A percentile compares a stretch with the other conserved stretches of the same genome.
Conservation (phyloP, 53 echinoderm and acorn worm genomes). For the Glandiceps talaboti region DNA sequence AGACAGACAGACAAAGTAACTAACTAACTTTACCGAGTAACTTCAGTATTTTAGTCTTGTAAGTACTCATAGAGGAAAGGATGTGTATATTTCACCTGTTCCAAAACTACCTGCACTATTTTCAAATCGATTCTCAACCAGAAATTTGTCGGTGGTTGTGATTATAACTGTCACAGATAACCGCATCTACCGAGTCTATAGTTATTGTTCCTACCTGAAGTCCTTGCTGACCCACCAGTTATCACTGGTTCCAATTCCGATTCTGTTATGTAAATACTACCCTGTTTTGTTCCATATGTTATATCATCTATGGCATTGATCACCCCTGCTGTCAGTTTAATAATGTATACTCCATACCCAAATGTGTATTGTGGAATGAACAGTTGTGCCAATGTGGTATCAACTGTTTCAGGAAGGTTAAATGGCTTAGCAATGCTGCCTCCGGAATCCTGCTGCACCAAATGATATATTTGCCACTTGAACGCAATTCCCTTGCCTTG, state of each 20-base stretch:
- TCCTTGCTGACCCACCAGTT: conserved; percentile 44
- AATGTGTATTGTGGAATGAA: conserved; percentile 56
- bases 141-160: too few relatives aligned
- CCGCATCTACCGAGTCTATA: too few relatives aligned
- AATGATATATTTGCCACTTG: not conserved
- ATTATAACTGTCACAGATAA: too few relatives aligned
- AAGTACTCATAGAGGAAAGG: too few relatives aligned
- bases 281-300: conserved; percentile 36
- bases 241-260: conserved; percentile 48
- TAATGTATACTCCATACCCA: conserved; percentile 65
- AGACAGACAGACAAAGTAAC: too few relatives aligned
- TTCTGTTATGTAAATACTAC: conserved; percentile 36
- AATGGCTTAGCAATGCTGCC: not conserved
- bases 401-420: not conserved
- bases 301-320: conserved; percentile 31
- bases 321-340: conserved; percentile 37
- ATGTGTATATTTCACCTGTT: not conserved
- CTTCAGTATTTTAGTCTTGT: too few relatives aligned
- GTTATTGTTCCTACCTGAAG: conserved; percentile 43
- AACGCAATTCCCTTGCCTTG: not conserved
- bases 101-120: not conserved
- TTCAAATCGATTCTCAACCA: too few relatives aligned
- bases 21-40: too few relatives aligned
- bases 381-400: not conserved
- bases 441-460: not conserved